Conservation (phyloP, 1,140 invertebrate species). For the Teleogryllus occipitalis region DNA sequence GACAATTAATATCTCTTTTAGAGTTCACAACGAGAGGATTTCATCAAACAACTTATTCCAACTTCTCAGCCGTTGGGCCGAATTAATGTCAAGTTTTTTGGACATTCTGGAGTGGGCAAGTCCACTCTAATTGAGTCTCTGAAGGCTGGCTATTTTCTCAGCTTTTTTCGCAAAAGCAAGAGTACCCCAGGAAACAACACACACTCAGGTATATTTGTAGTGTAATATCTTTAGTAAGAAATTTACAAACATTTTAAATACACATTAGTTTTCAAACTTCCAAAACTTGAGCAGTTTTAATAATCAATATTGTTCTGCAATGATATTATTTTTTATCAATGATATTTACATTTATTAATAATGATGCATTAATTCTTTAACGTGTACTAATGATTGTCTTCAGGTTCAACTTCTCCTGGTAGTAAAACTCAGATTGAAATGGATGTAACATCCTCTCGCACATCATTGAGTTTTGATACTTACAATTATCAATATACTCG, state of each 20-base stretch:
- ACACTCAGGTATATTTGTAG: background rate
- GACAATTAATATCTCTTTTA: conserved; percentile 27
- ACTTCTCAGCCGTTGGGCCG: conserved; percentile 52
- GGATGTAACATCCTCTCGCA: conserved; percentile 51
- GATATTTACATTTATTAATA: background rate
- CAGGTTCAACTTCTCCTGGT: conserved; percentile 27
- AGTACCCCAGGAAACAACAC: conserved; percentile 3
- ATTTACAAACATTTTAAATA: no score
- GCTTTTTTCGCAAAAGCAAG: conserved; percentile 46
- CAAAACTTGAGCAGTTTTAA: background rate
- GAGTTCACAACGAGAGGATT: conserved; percentile 49
- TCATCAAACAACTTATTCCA: conserved; percentile 61
- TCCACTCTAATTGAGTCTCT: conserved; percentile 62
- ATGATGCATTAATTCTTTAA: no score
- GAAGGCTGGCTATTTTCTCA: conserved; percentile 57
- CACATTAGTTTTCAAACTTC: background rate
- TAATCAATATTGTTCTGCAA: background rate
- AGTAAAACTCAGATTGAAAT: conserved; percentile 43
- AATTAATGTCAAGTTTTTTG: conserved; percentile 68
- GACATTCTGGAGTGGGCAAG: conserved; percentile 70
- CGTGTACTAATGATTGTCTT: background rate
- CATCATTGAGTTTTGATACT: conserved; percentile 52
- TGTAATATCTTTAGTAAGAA: background rate
- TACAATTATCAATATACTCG: conserved; percentile 55
- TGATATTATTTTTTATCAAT: background rate